Evolutionary conservation across 2,113 vertebrate species (phyloP).

Genomic region (Heloderma charlesbogerti): DNA sequence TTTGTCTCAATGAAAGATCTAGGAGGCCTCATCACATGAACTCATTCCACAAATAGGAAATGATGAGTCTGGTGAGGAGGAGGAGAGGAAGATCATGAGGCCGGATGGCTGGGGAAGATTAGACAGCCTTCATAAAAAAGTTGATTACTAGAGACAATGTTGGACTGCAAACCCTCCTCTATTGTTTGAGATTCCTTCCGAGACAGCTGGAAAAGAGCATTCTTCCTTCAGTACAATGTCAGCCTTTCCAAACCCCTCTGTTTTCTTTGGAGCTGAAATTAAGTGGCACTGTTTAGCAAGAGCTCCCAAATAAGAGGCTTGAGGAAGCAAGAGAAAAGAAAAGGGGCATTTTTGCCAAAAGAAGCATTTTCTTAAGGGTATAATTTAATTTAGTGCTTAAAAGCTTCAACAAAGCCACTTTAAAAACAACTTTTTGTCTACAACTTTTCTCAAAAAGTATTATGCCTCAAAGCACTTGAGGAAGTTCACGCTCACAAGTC

Average conservation of each 20-base stretch:
- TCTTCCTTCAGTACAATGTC: neutral
- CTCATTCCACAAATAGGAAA: neutral
- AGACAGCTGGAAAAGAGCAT: conserved; percentile 46
- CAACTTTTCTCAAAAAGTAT: neutral
- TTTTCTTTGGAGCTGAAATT: conserved; percentile 13
- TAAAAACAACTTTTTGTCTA: neutral
- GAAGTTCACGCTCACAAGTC: accelerated
- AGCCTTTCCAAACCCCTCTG: neutral
- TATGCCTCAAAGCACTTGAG: neutral
- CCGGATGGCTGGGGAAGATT: neutral
- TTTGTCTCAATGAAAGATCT: conserved; percentile 41
- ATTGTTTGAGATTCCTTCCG: conserved; percentile 42
- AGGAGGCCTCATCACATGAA: neutral
- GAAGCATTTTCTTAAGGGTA: neutral
- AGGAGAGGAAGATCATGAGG: neutral
- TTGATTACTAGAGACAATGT: conserved; percentile 12
- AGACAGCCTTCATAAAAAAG: neutral
- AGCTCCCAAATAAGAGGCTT: neutral
- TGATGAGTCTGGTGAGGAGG: neutral
- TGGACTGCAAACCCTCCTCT: conserved; percentile 34
- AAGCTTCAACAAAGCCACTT: neutral
- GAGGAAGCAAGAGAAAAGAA: neutral
- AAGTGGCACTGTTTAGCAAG: neutral
- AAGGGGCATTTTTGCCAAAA: neutral
- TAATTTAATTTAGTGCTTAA: conserved; percentile 9